Evolutionary conservation across 2,797 vertebrate species (phyloP), one percentile per base, ranked within the genome.

Genomic region (Emys orbicularis): DNA sequence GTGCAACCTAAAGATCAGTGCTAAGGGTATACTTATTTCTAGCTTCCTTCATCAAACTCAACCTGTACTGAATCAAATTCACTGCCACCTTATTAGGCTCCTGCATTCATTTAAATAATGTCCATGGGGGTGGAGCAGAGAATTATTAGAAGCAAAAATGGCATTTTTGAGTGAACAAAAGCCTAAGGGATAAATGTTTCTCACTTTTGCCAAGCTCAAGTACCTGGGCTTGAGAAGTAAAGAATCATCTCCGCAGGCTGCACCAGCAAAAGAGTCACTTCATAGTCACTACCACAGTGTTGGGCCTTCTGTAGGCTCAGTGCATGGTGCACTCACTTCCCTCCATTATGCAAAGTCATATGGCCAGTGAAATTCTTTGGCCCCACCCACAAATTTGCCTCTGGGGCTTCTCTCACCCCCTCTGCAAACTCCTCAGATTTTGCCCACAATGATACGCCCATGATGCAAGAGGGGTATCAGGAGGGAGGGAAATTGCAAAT

Each of bases 301-400:
- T 56, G 37, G 56, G 23, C 9, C 19, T 37, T 74, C 31, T 87
- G 52, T 1, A 56, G 12, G 2, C 44, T 77, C 1, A 59, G 3
- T 57, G 23, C n/a, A 6, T 16, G 18, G 6, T 1, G 16, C 2
- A 8, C 12, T 3, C 90, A 49, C 25, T 53, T 54, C 15, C 13
- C 21, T 81, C 15, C 18, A 5, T 15, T 10, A 10, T 54, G 11
- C 29, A 82, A 54, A 7, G 81, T 12, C 5, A 37, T n/a, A 16
- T 2, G 1, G 1, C 3, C 25, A 81, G 19, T 1, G 1, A 56
- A 10, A 0, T 4, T 16, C 68, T 88, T 5, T 27, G 23, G 10
- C 10, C 15, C 12, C 6, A 83, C 16, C 8, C 68, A 21, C 1
- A 49, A n/a, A 54, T 31, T 4, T 74, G 19, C 37, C 10, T 23